These are phyloP conservation scores for Sebastes hubbsi DNA, from an alignment of 2,797 vertebrate genomes.

Conservation along the genomic window DNA sequence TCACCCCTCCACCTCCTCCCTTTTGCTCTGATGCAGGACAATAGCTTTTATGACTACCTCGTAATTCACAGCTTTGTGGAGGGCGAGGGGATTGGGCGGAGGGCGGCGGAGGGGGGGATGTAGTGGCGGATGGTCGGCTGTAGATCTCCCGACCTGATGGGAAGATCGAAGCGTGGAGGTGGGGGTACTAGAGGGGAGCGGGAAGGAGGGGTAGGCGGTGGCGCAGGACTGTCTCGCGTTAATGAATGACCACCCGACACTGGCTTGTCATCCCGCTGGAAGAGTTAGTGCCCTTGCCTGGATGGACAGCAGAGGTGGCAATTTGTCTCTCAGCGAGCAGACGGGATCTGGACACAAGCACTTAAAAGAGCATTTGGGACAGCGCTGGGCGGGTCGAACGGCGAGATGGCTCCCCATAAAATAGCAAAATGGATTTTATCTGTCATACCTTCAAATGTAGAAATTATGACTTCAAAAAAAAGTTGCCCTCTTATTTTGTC, in stretches of 20 bases:
- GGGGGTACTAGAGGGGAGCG: background rate
- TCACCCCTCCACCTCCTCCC: background rate
- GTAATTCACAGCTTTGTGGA: slow-evolving; percentile 45
- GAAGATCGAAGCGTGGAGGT: slow-evolving; percentile 50
- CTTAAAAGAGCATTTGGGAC: slow-evolving; percentile 53
- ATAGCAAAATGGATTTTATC: slow-evolving; percentile 21
- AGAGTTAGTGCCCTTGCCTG: slow-evolving; percentile 44
- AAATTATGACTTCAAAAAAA: slow-evolving; percentile 1
- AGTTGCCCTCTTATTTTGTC: background rate
- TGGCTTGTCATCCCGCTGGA: slow-evolving; percentile 28
- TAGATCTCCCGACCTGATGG: slow-evolving; percentile 50
- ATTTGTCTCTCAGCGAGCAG: slow-evolving; percentile 24
- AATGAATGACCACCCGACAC: slow-evolving; percentile 43
- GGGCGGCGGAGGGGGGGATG: background rate
- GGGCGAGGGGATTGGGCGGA: background rate
- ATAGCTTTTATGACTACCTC: slow-evolving; percentile 58
- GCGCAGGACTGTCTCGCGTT: slow-evolving; percentile 4
- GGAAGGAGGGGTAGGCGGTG: background rate
- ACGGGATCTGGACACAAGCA: slow-evolving; percentile 19
- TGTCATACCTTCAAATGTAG: slow-evolving; percentile 4
- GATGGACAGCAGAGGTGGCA: slow-evolving; percentile 40
- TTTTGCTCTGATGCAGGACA: slow-evolving; percentile 27
- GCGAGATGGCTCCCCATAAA: slow-evolving; percentile 28
- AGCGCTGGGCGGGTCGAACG: background rate
- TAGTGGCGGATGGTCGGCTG: background rate